Evolutionary conservation across 2,888 invertebrate genomes (phyloP).

Genomic region (Xylota sylvarum): DNA sequence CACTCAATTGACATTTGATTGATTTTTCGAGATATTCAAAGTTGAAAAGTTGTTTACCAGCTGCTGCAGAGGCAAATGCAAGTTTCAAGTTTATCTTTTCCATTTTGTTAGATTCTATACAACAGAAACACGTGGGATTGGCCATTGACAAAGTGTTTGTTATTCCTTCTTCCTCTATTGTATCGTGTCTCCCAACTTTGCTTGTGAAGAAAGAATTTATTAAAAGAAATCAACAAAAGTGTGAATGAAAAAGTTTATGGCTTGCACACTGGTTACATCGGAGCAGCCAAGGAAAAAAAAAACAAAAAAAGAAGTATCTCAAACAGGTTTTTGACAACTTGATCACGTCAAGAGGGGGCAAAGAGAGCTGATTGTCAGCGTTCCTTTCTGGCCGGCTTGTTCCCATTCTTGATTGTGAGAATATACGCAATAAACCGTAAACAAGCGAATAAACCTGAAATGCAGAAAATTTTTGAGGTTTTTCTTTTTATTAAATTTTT

Average conservation of each 20-base stretch:
- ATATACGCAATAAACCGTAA: slow-evolving; percentile 64
- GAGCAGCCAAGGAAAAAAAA: not conserved
- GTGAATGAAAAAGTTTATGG: slow-evolving; percentile 56
- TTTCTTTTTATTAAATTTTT: slow-evolving; percentile 12
- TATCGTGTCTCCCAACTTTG: not conserved
- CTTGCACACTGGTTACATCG: slow-evolving; percentile 43
- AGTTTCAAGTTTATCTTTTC: slow-evolving; percentile 21
- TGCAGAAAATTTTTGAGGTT: slow-evolving; percentile 37
- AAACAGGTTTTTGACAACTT: slow-evolving; percentile 58
- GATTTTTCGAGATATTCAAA: slow-evolving; percentile 42
- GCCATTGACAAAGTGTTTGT: slow-evolving; percentile 17
- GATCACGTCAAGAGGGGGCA: not conserved
- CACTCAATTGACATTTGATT: slow-evolving; percentile 44
- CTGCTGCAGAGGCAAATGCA: not conserved
- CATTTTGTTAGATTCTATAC: not conserved
- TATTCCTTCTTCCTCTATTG: not conserved
- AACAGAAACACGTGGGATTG: slow-evolving; percentile 41
- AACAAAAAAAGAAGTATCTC: slow-evolving; percentile 8
- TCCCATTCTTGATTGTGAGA: slow-evolving; percentile 58
- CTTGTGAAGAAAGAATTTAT: slow-evolving; percentile 1
- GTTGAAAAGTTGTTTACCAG: slow-evolving; percentile 13
- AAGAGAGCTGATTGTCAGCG: slow-evolving; percentile 29
- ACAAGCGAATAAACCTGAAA: slow-evolving; percentile 43
- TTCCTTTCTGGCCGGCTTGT: slow-evolving; percentile 28
- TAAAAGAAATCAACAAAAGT: slow-evolving; percentile 29